phyloP scores from a whole-genome alignment of 92 coral and sea anemone genomes.

The Epizoanthus stellaris region DNA sequence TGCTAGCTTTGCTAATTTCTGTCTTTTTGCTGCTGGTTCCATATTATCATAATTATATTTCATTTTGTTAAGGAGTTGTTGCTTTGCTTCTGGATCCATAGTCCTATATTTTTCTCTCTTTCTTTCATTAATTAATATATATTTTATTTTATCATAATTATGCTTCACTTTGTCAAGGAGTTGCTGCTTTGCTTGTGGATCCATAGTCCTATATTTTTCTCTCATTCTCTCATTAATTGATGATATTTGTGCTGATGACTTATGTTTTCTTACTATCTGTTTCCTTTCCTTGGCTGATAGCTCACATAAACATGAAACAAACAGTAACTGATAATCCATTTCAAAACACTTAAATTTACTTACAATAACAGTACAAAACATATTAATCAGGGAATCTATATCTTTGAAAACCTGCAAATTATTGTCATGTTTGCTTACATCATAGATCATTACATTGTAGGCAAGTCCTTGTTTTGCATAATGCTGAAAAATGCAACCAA shows the following conservation, averaged over 20 bases:
- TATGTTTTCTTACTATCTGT: slow-evolving; percentile 14
- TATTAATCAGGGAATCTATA: slow-evolving; percentile 5
- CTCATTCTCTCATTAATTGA: neutral
- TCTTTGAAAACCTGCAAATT: slow-evolving; percentile 27
- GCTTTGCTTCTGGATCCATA: slow-evolving; percentile 24
- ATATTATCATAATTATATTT: slow-evolving; percentile 41
- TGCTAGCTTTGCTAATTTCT: neutral
- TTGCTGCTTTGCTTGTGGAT: slow-evolving; percentile 32
- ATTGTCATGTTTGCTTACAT: slow-evolving; percentile 14
- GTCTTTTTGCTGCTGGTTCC: slow-evolving; percentile 17
- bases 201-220: slow-evolving; percentile 34
- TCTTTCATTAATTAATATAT: neutral
- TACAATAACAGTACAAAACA: slow-evolving; percentile 12
- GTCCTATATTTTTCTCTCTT: slow-evolving; percentile 29
- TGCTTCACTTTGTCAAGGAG: slow-evolving; percentile 41
- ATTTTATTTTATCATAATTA: neutral
- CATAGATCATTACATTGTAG: slow-evolving; percentile 34
- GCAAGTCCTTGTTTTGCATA: slow-evolving; percentile 22
- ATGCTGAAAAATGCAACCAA: slow-evolving; percentile 46
- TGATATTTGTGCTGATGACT: neutral
- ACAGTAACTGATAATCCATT: neutral
- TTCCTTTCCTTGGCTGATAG: slow-evolving; percentile 13
- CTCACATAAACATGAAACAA: slow-evolving; percentile 23
- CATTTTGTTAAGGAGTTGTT: slow-evolving; percentile 34
- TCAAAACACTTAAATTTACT: neutral